A percentile compares a stretch with the other conserved stretches of the same genome.
Conservation (phyloP, 1,140 invertebrate genomes). For the Globodera ellingtonae region DNA sequence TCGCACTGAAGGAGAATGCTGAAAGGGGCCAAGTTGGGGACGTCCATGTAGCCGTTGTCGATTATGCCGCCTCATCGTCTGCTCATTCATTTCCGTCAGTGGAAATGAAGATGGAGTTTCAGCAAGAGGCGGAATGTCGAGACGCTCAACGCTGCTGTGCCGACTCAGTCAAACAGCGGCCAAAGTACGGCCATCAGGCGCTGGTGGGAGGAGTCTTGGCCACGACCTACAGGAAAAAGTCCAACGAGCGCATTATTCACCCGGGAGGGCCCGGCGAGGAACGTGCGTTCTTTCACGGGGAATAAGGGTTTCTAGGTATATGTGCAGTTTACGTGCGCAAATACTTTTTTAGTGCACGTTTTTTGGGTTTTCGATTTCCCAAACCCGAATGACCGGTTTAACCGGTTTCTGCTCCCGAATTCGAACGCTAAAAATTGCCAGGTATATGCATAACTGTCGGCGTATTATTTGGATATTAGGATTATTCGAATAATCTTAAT, state of each 20-base stretch:
- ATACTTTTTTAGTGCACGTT: too few relatives aligned
- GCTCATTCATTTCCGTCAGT: background rate
- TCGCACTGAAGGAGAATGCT: too few relatives aligned
- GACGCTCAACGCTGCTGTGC: background rate
- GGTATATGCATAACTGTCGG: too few relatives aligned
- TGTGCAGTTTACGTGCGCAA: too few relatives aligned
- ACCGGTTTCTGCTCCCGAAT: too few relatives aligned
- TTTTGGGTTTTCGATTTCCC: too few relatives aligned
- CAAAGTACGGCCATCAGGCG: background rate
- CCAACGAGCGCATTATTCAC: slow-evolving; percentile 4
- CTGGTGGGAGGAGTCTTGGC: background rate
- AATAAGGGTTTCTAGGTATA: too few relatives aligned
- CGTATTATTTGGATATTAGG: too few relatives aligned
- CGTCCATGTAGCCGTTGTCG: background rate
- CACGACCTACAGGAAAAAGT: background rate
- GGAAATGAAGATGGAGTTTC: background rate
- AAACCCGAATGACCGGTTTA: too few relatives aligned
- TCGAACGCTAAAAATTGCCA: too few relatives aligned
- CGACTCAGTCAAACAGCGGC: background rate
- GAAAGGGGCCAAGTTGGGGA: background rate
- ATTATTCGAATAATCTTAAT: too few relatives aligned
- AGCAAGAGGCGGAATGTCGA: background rate
- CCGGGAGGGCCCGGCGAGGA: slow-evolving; percentile 5
- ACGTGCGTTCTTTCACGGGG: slow-evolving; percentile 15
- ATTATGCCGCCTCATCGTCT: background rate